Percentiles rank a stretch among this genome's conserved stretches.
These are phyloP conservation scores for Forpus xanthops DNA, from an alignment of 2,797 vertebrate genomes.

Conservation along the genomic window DNA sequence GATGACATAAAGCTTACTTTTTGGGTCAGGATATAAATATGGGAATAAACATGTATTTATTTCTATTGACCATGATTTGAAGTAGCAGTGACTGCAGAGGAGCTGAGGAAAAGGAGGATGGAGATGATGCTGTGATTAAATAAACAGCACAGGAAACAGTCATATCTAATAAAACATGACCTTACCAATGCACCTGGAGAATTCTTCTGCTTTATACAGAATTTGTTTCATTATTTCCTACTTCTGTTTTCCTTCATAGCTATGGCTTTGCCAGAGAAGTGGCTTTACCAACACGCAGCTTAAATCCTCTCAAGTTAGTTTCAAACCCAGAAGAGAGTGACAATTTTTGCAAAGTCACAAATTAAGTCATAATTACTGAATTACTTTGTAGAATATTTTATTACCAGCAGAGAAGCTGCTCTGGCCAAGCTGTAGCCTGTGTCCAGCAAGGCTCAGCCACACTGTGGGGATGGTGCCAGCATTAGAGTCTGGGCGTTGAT, in stretches of 20 bases:
- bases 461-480: not conserved
- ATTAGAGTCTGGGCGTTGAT: not conserved
- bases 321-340: not conserved
- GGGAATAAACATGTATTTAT: not conserved
- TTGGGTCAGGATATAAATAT: not conserved
- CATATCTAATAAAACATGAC: conserved; percentile 12
- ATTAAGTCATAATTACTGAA: not conserved
- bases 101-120: not conserved
- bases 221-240: conserved; percentile 27
- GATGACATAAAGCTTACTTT: not conserved
- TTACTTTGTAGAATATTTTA: not conserved
- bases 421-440: not conserved
- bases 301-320: conserved; percentile 17
- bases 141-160: conserved; percentile 37
- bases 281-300: not conserved
- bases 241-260: conserved; percentile 24
- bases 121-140: not conserved
- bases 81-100: not conserved
- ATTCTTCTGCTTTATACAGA: conserved; percentile 13
- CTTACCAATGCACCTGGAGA: conserved; percentile 18
- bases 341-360: conserved; percentile 21
- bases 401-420: not conserved
- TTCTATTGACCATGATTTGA: not conserved
- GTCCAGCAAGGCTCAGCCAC: not conserved
- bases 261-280: conserved; percentile 22